A percentile compares a stretch with the other conserved stretches of the same genome.
Evolutionary conservation across 2,888 invertebrate species (phyloP).

Genomic region (Drosophila austrosaltans): DNA sequence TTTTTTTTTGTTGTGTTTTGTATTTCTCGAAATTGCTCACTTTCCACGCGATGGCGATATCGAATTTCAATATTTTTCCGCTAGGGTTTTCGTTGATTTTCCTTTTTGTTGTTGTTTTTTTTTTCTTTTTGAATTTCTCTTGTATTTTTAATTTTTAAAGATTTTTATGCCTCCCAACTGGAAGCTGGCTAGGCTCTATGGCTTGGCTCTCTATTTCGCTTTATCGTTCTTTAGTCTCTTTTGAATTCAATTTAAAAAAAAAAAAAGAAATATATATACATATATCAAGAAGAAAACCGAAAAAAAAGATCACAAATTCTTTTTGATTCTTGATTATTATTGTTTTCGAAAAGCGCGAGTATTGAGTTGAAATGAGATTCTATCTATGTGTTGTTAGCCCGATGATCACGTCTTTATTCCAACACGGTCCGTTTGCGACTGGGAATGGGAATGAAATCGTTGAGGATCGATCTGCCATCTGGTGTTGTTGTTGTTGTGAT

Average conservation of each 20-base stretch:
- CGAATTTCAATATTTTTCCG: constrained; percentile 42
- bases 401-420: constrained; percentile 82
- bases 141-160: not conserved
- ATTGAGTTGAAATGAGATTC: constrained; percentile 30
- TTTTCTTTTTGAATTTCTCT: too few relatives aligned
- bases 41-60: constrained; percentile 46
- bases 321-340: constrained; percentile 29
- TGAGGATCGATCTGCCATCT: constrained; percentile 63
- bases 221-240: not conserved
- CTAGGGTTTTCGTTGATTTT: not conserved
- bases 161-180: not conserved
- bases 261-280: not conserved
- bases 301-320: constrained; percentile 38
- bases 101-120: not conserved
- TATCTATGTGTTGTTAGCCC: constrained; percentile 44
- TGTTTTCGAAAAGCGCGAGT: constrained; percentile 36
- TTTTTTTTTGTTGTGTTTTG: constrained; percentile 7
- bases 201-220: not conserved
- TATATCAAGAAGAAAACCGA: not conserved
- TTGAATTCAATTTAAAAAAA: not conserved
- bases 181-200: not conserved
- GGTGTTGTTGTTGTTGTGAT: constrained; percentile 29
- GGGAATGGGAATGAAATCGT: constrained; percentile 69
- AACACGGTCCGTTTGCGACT: constrained; percentile 83
- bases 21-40: constrained; percentile 32